A percentile compares a stretch with the other conserved stretches of the same genome.
These are phyloP conservation scores for Leptosomus discolor DNA, from an alignment of 2,113 vertebrate genomes.

Conservation along the genomic window DNA sequence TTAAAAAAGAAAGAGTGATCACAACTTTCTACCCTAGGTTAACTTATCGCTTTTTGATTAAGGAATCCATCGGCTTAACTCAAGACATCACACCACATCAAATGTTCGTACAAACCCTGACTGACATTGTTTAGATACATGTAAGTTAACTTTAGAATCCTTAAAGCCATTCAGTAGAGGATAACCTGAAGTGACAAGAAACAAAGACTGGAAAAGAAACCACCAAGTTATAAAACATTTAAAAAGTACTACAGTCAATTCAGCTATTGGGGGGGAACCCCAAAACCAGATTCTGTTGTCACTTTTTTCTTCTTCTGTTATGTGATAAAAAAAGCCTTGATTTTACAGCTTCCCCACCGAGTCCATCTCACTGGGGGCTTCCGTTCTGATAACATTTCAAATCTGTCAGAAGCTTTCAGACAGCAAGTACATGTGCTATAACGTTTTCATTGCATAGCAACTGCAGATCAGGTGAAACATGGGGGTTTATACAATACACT, in stretches of 20 bases:
- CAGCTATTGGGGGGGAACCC: neutral
- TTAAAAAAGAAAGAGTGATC: conserved; percentile 76
- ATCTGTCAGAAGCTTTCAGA: neutral
- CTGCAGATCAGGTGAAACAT: neutral
- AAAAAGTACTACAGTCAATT: neutral
- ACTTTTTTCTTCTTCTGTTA: neutral
- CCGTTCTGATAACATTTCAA: neutral
- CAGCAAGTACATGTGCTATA: neutral
- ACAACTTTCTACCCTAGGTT: conserved; percentile 70
- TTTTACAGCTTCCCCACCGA: neutral
- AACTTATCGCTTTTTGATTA: conserved; percentile 24
- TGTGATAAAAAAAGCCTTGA: neutral
- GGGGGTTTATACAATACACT: neutral
- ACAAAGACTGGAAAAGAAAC: neutral
- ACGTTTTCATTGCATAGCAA: neutral
- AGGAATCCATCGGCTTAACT: neutral
- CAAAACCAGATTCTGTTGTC: neutral
- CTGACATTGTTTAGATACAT: neutral
- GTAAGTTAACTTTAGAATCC: neutral
- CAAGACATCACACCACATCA: neutral
- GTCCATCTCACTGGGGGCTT: neutral
- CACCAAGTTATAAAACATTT: neutral
- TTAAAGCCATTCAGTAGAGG: neutral
- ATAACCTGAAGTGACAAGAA: neutral
- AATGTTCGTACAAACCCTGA: neutral